Conservation (phyloP, 2,888 invertebrate genomes). For the Eumerus sabulonum region DNA sequence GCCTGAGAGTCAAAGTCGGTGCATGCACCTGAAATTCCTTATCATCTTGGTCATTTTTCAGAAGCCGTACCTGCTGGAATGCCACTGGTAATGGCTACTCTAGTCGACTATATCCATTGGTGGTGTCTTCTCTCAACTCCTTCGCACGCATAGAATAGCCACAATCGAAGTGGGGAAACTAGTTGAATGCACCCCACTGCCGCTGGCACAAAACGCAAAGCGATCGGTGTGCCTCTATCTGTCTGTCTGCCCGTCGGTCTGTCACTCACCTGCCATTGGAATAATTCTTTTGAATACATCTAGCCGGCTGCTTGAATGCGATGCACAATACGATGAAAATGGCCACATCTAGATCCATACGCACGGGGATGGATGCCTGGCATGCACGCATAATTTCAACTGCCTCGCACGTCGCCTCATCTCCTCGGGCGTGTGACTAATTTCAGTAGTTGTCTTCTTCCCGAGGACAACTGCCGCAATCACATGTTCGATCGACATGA, state of each 20-base stretch:
- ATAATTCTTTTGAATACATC: slow-evolving; percentile 64
- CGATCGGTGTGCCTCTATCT: slow-evolving; percentile 24
- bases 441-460: slow-evolving; percentile 41
- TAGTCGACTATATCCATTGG: slow-evolving; percentile 38
- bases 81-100: slow-evolving; percentile 50
- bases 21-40: slow-evolving; percentile 67
- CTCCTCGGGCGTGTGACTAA: slow-evolving; percentile 37
- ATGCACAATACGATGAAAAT: slow-evolving; percentile 19
- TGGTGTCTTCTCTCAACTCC: slow-evolving; percentile 49
- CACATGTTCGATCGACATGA: too few relatives aligned
- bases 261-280: slow-evolving; percentile 66
- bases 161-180: slow-evolving; percentile 44
- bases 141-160: slow-evolving; percentile 29
- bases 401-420: neutral
- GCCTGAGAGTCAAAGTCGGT: slow-evolving; percentile 33
- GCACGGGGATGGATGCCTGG: slow-evolving; percentile 57
- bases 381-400: slow-evolving; percentile 62
- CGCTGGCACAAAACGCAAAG: slow-evolving; percentile 7
- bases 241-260: slow-evolving; percentile 41
- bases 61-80: slow-evolving; percentile 66
- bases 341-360: slow-evolving; percentile 39
- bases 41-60: slow-evolving; percentile 68
- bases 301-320: slow-evolving; percentile 49
- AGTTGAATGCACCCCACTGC: slow-evolving; percentile 49
- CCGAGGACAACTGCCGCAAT: slow-evolving; percentile 31